Base-by-base conservation (phyloP, 2,113 vertebrate genomes). In the Nothobranchius kuhntae region DNA sequence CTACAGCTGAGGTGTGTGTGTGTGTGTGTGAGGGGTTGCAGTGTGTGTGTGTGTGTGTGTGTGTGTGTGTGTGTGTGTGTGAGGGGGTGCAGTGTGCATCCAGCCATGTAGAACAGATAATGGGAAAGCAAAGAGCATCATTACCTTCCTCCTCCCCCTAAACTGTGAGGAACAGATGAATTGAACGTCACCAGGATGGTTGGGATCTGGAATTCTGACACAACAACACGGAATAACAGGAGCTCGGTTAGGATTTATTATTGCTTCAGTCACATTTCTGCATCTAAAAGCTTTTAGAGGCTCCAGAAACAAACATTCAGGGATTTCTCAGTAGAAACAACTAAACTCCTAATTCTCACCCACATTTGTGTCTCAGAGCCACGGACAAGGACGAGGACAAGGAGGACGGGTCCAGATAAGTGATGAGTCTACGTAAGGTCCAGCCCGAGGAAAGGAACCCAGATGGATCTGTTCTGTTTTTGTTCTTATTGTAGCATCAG, bases 121-220 rank as follows among this genome's bases (percentile, higher is more conserved):
- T 92, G 90, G 89, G 85, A 91, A 90, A 91, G 81, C 84, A 81
- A 86, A 90, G 75, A 90, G 88, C 88, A 88, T 91, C 87, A 92
- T 93, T 92, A 92, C 83, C 85, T 83, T 86, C 68, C 77, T 77
- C 68, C 68, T 45, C 81, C 69, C 50, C 51, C 38, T 1, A 9
- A 63, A 61, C 56, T 3, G 24, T 4, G 52, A 58, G 67, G 77
- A 89, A 90, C 85, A 87, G 50, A 80, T 13, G 78, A 70, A 65
- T 55, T 17, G 82, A 79, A 77, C 26, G 17, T 35, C 1, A 1
- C 14, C 53, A 15, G 40, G 59, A 53, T 9, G 30, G 13, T 50
- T 30, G 54, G 80, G 73, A 81, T 86, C 55, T 26, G 65, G 71
- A 78, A 40, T 13, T 62, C 0, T 2, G 13, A 65, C 40, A 21